phyloP scores from a whole-genome alignment of 1,140 invertebrate genomes.

The Brachionus manjavacas region DNA sequence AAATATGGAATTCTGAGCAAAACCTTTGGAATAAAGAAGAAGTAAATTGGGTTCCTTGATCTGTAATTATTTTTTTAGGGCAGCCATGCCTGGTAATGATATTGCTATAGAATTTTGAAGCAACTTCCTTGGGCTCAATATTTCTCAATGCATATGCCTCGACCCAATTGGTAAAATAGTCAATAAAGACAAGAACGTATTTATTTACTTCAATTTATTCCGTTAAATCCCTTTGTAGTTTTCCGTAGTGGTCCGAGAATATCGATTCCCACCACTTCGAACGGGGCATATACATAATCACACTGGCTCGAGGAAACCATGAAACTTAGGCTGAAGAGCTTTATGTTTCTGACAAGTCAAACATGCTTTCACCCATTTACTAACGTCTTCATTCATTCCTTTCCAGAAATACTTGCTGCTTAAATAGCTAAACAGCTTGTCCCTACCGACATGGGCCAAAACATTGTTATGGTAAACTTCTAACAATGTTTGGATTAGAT shows the following conservation, averaged over 20 bases:
- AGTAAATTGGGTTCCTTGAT: not conserved
- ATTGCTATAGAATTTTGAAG: slow-evolving; percentile 48
- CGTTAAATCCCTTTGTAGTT: slow-evolving; percentile 44
- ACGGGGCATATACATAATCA: not conserved
- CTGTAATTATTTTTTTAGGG: not conserved
- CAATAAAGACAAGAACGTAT: slow-evolving; percentile 52
- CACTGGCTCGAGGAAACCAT: not conserved
- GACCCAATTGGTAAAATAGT: slow-evolving; percentile 55
- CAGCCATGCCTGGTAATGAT: slow-evolving; percentile 47
- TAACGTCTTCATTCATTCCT: not conserved
- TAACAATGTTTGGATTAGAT: not conserved
- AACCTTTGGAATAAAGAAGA: not conserved
- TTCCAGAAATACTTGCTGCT: not conserved
- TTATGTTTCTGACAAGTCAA: not conserved
- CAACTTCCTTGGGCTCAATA: slow-evolving; percentile 52
- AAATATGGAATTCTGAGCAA: not conserved
- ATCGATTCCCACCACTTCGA: slow-evolving; percentile 43
- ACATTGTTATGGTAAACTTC: not conserved
- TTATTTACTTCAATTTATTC: too few relatives aligned
- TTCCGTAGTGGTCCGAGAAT: slow-evolving; percentile 44
- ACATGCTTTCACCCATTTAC: not conserved
- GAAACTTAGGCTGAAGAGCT: not conserved
- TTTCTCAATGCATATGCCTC: slow-evolving; percentile 53
- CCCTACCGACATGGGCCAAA: not conserved
- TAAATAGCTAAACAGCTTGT: not conserved